Evolutionary conservation across 2,113 vertebrate genomes (phyloP).

Genomic region (Prochilodus magdalenae): DNA sequence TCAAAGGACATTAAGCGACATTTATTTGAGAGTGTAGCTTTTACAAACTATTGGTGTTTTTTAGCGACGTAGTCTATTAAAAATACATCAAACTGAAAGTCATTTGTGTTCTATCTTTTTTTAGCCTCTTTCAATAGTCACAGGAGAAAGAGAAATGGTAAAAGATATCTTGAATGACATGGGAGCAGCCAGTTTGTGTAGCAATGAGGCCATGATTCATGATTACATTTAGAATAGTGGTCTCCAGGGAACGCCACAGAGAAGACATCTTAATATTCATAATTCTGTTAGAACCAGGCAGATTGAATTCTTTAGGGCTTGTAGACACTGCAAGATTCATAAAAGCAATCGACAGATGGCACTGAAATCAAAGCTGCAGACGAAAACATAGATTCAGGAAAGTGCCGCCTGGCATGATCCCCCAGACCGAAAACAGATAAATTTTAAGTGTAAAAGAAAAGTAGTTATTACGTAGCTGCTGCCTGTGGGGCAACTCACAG

Average conservation of each 20-base stretch:
- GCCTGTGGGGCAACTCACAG: constrained; percentile 25
- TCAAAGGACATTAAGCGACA: too few species aligned
- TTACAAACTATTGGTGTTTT: not conserved
- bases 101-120: too few species aligned
- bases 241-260: not conserved
- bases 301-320: constrained; percentile 28
- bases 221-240: constrained; percentile 21
- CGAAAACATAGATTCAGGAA: constrained; percentile 46
- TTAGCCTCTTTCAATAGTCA: not conserved
- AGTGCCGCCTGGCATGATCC: constrained; percentile 32
- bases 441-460: constrained; percentile 35
- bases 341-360: constrained; percentile 36
- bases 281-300: constrained; percentile 39
- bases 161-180: constrained; percentile 14
- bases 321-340: constrained; percentile 31
- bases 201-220: constrained; percentile 18
- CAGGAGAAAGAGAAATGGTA: constrained; percentile 12
- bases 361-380: constrained; percentile 44
- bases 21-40: not conserved
- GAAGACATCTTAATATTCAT: constrained; percentile 36
- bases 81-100: not conserved
- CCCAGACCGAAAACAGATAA: constrained; percentile 36
- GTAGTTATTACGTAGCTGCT: constrained; percentile 19
- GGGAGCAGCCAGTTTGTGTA: constrained; percentile 29
- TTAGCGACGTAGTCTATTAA: not conserved